Evolutionary conservation across 2,797 vertebrate genomes (phyloP).

Genomic region (Enteromius trimaculatus): DNA sequence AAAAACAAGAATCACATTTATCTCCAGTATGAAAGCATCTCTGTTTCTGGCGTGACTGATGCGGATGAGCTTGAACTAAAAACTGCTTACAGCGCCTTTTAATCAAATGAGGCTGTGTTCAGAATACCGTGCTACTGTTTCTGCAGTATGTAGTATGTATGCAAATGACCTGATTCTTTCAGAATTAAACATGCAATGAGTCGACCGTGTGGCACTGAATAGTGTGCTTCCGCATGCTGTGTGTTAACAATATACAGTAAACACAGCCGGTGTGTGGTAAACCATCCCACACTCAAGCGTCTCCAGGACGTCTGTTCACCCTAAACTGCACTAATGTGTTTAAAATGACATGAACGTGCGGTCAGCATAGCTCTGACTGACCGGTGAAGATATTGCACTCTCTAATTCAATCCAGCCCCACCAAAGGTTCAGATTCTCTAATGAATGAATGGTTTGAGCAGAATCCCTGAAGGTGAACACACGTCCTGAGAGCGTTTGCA

Average conservation of each 20-base stretch:
- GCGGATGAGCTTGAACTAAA: neutral
- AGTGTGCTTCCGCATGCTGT: neutral
- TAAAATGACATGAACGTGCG: conserved; percentile 37
- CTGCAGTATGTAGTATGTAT: neutral
- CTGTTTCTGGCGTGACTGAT: neutral
- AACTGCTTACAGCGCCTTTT: neutral
- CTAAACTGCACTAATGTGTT: conserved; percentile 24
- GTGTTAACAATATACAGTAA: neutral
- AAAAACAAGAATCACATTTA: neutral
- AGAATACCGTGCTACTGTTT: neutral
- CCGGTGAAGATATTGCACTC: conserved; percentile 67
- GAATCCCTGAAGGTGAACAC: conserved; percentile 27
- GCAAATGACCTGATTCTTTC: neutral
- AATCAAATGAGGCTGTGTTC: neutral
- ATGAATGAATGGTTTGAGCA: conserved; percentile 31
- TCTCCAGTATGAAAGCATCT: neutral
- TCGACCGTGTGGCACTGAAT: neutral
- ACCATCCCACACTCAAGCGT: neutral
- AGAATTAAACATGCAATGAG: neutral
- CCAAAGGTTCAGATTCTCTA: conserved; percentile 52
- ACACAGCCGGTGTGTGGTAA: conserved; percentile 6
- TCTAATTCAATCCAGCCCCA: conserved; percentile 63
- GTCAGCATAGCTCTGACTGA: conserved; percentile 22
- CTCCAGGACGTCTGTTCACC: conserved; percentile 24
- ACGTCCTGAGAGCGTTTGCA: neutral